These are phyloP conservation scores for Parnassius apollo DNA, from an alignment of 2,888 invertebrate species.

Conservation along the genomic window DNA sequence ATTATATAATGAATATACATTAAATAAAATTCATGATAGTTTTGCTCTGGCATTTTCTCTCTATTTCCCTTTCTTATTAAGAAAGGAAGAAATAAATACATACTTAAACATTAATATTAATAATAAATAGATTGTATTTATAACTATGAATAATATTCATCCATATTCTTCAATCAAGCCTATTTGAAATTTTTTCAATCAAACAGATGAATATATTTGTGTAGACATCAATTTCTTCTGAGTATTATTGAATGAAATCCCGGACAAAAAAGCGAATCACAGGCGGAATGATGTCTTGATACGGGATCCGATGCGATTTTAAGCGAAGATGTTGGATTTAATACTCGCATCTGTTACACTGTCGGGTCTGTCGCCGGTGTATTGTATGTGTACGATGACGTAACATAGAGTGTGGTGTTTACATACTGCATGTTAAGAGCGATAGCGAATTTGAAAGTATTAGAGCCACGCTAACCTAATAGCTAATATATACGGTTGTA, in stretches of 20 bases:
- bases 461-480: too few species aligned
- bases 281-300: conserved; percentile 18
- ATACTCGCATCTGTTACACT: conserved; percentile 19
- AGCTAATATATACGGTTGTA: too few species aligned
- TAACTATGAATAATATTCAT: too few species aligned
- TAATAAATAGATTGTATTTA: too few species aligned
- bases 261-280: conserved; percentile 6
- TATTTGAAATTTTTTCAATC: not conserved
- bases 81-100: too few species aligned
- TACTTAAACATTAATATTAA: too few species aligned
- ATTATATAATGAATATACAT: too few species aligned
- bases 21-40: too few species aligned
- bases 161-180: not conserved
- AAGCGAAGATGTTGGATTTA: not conserved
- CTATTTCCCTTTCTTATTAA: too few species aligned
- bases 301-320: conserved; percentile 15
- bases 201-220: conserved; percentile 4
- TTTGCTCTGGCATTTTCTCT: too few species aligned
- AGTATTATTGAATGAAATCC: conserved; percentile 14
- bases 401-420: not conserved
- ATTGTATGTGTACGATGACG: not conserved
- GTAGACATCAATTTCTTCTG: not conserved
- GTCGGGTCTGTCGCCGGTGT: conserved; percentile 1
- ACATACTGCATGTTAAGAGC: not conserved
- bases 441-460: not conserved